Percentiles rank a stretch among this genome's conserved stretches.
phyloP scores from a whole-genome alignment of 2,888 invertebrate species.

The Exocentrus adspersus region DNA sequence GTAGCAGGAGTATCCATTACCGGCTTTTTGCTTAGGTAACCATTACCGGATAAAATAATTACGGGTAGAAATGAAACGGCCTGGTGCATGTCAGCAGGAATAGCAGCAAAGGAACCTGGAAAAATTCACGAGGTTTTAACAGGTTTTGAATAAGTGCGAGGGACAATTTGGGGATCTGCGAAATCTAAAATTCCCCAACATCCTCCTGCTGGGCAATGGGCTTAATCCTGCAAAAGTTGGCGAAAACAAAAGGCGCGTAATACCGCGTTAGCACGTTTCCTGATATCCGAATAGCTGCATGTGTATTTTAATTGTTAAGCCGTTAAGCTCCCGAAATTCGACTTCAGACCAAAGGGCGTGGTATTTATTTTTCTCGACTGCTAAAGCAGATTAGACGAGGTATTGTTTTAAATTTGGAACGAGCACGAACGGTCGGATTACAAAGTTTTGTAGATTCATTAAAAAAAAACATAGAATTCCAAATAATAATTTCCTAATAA shows the following conservation, averaged over 20 bases:
- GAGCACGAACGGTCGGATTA: conserved; percentile 30
- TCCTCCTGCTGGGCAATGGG: background rate
- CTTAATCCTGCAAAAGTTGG: conserved; percentile 12
- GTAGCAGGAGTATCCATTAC: conserved; percentile 8
- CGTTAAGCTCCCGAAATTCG: conserved; percentile 34
- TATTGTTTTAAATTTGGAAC: conserved; percentile 43
- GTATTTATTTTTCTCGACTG: conserved; percentile 47
- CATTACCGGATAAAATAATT: background rate
- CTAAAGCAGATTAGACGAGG: conserved; percentile 46
- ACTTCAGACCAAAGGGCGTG: conserved; percentile 39
- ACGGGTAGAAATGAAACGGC: too few relatives aligned
- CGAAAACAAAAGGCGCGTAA: conserved; percentile 31
- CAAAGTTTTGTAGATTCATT: conserved; percentile 20
- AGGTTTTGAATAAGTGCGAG: too few relatives aligned
- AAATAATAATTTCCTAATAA: background rate
- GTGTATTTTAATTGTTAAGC: conserved; percentile 44
- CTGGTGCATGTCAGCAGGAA: too few relatives aligned
- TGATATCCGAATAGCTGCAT: conserved; percentile 44
- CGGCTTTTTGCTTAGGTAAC: conserved; percentile 7
- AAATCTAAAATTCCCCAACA: background rate
- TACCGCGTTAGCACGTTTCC: conserved; percentile 43
- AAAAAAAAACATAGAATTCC: background rate
- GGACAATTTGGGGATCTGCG: too few relatives aligned
- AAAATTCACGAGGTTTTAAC: too few relatives aligned
- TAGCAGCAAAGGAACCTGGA: too few relatives aligned